Evolutionary conservation across 2,888 invertebrate genomes (phyloP).

Genomic region (Eupsilia transversa): DNA sequence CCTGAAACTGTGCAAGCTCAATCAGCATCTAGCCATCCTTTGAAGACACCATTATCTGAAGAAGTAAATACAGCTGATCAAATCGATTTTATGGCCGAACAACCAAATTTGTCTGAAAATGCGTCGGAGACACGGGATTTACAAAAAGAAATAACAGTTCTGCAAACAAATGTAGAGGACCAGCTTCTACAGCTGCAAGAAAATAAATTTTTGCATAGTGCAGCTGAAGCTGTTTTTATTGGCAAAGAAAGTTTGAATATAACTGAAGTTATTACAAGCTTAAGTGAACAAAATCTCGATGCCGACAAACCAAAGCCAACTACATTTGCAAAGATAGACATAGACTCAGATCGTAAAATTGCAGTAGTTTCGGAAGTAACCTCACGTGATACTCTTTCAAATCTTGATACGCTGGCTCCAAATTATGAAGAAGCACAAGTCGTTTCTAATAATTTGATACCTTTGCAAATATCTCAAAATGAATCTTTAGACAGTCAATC

Average conservation of each 20-base stretch:
- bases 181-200: slow-evolving; percentile 88
- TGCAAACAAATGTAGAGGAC: slow-evolving; percentile 88
- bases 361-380: slow-evolving; percentile 87
- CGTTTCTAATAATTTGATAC: slow-evolving; percentile 75
- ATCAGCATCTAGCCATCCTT: slow-evolving; percentile 76
- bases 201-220: slow-evolving; percentile 88
- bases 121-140: slow-evolving; percentile 81
- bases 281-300: slow-evolving; percentile 88
- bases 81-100: slow-evolving; percentile 75
- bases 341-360: slow-evolving; percentile 89
- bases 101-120: slow-evolving; percentile 69
- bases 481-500: slow-evolving; percentile 86
- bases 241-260: slow-evolving; percentile 91
- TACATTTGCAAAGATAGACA: slow-evolving; percentile 88
- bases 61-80: slow-evolving; percentile 86
- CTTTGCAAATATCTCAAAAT: slow-evolving; percentile 83
- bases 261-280: slow-evolving; percentile 88
- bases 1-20: slow-evolving; percentile 74
- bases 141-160: slow-evolving; percentile 83
- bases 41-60: slow-evolving; percentile 85
- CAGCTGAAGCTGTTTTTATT: slow-evolving; percentile 90
- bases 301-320: slow-evolving; percentile 79
- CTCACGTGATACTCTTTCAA: slow-evolving; percentile 77
- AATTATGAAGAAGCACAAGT: slow-evolving; percentile 81
- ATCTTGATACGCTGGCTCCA: slow-evolving; percentile 72